Evolutionary conservation across 2,113 vertebrate species (phyloP).

Genomic region (Ia io): DNA sequence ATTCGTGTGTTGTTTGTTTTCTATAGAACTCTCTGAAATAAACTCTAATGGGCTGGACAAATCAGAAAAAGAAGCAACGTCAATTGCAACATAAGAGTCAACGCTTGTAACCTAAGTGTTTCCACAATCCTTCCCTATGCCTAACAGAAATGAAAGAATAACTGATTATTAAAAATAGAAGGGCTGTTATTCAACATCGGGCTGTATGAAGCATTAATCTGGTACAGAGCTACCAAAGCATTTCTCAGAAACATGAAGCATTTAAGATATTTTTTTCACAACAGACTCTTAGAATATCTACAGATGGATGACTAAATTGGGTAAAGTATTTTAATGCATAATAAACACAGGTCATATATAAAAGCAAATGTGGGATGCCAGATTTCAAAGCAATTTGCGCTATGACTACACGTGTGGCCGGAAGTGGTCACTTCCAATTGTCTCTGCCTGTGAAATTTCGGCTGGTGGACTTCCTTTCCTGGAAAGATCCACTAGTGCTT

Average conservation of each 20-base stretch:
- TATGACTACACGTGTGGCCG: background rate
- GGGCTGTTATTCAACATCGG: background rate
- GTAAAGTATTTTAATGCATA: background rate
- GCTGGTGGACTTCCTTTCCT: background rate
- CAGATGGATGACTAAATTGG: background rate
- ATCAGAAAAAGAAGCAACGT: constrained; percentile 38
- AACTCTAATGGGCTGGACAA: constrained; percentile 76
- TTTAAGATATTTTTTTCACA: constrained; percentile 19
- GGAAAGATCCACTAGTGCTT: background rate
- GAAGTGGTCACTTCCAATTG: background rate
- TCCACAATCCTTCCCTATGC: background rate
- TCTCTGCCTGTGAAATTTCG: background rate
- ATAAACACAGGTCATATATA: background rate
- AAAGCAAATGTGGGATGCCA: background rate
- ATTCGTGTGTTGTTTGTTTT: constrained; percentile 75
- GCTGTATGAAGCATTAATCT: background rate
- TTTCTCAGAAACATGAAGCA: background rate
- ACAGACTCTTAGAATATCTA: constrained; percentile 12
- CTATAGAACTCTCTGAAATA: constrained; percentile 74
- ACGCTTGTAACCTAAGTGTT: constrained; percentile 22
- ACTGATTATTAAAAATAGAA: background rate
- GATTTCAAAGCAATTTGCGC: background rate
- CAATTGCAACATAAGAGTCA: constrained; percentile 41
- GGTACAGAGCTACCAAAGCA: background rate
- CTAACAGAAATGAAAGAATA: background rate